A percentile compares a stretch with the other conserved stretches of the same genome.
Conservation (phyloP, 1,140 invertebrate species). For the Drosophila nigromelanica region DNA sequence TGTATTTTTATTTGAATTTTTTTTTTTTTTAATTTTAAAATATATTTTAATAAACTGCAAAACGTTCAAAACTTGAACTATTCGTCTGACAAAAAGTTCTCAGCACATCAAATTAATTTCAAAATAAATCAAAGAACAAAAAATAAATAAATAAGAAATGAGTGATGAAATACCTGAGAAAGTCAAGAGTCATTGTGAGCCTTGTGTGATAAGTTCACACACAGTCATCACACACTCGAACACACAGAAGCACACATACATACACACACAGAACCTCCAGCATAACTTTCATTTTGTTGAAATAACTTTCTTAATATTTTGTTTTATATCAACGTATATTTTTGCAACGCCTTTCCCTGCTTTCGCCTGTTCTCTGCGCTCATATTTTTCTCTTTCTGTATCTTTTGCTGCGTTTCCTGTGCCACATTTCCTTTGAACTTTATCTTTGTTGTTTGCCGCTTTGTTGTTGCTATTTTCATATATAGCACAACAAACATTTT, state of each 20-base stretch:
- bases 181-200: constrained; percentile 15
- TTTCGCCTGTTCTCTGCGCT: constrained; percentile 25
- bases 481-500: constrained; percentile 62
- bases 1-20: neutral
- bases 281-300: constrained; percentile 65
- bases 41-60: constrained; percentile 30
- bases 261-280: neutral
- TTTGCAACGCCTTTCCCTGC: constrained; percentile 20
- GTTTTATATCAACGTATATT: constrained; percentile 43
- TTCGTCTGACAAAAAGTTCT: constrained; percentile 32
- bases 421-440: constrained; percentile 76
- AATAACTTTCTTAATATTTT: constrained; percentile 79
- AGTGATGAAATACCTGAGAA: constrained; percentile 42
- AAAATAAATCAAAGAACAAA: constrained; percentile 43
- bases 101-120: constrained; percentile 35
- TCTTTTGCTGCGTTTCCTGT: constrained; percentile 57
- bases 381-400: constrained; percentile 44
- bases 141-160: constrained; percentile 12
- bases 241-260: neutral
- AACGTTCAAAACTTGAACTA: constrained; percentile 3
- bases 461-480: constrained; percentile 55
- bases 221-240: constrained; percentile 2
- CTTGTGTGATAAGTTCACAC: constrained; percentile 31
- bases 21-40: neutral
- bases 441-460: constrained; percentile 70